Base-by-base conservation (phyloP, 2,888 invertebrate species). In the Tortrix viridana region DNA sequence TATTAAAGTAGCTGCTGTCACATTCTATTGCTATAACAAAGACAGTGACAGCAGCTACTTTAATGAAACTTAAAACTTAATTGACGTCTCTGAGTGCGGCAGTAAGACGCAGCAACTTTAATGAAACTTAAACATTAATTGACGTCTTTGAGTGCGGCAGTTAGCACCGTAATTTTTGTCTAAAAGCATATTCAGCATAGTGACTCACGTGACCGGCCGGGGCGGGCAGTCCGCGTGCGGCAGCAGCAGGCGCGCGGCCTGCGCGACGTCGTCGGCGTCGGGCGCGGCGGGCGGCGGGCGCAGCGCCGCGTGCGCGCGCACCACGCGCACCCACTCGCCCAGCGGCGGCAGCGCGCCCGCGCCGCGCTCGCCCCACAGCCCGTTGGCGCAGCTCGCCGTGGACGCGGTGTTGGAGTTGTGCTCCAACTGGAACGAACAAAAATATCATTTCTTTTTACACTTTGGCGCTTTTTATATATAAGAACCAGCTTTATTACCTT, bases 211-310 rank as follows among this genome's bases (percentile, higher is more conserved):
- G 73, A 96, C 93, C 1, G 96, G 94, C 48, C 97, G 86, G 1
- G 97, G 95, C 14, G 98, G 97, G 81, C 97, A 97, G 86, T 98
- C 98, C 0, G 97, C 97, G 19, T 97, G 97, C 1, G 98, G 98
- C 58, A 98, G 88, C 46, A 98, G 91, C 49, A 98, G 85, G 5
- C 97, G 85, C 0, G 98, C 97, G 0, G 98, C 97, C 88, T 98
- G 98, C 93, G 96, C 94, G 26, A 98, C 95, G 81, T 98, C 98
- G 79, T 97, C 97, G 53, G 95, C 95, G 83, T 97, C 97, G 76
- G 97, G 97, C 54, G 96, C 94, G 66, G 95, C 94, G 22, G 95
- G 93, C 1, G 97, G 95, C 66, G 95, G 95, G 6, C 97, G 93
- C 78, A 97, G 95, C 69, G 96, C 95, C 0, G 97, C 95, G 85